phyloP scores from a whole-genome alignment of 2,797 vertebrate genomes.

The Odontamblyopus rebecca region DNA sequence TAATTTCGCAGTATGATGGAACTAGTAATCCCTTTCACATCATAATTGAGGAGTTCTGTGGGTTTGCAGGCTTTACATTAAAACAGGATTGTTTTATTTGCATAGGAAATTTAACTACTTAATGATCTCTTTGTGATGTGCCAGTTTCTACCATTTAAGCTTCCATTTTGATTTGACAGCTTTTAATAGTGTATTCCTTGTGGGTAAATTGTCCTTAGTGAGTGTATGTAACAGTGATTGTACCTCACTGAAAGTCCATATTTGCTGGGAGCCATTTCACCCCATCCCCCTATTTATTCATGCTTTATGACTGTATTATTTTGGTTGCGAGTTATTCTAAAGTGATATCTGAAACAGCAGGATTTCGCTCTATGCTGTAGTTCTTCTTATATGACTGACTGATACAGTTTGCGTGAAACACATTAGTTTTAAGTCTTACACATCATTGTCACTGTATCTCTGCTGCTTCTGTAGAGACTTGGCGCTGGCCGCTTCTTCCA shows the following conservation, averaged over 20 bases:
- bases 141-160: neutral
- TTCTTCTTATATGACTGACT: conserved; percentile 43
- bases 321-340: conserved; percentile 3
- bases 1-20: neutral
- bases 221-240: neutral
- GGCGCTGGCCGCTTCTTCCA: conserved; percentile 68
- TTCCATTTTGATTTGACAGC: neutral
- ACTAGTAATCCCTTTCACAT: neutral
- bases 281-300: neutral
- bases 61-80: neutral
- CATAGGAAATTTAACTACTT: neutral
- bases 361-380: conserved; percentile 26
- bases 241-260: neutral
- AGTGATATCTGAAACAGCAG: neutral
- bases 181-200: neutral
- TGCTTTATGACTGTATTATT: neutral
- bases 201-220: neutral
- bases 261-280: neutral
- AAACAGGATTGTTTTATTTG: neutral
- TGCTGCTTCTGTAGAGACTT: conserved; percentile 60
- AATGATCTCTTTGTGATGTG: neutral
- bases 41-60: neutral
- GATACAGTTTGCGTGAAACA: conserved; percentile 29
- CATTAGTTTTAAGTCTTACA: conserved; percentile 40
- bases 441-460: conserved; percentile 42